phyloP scores from a whole-genome alignment of 2,888 invertebrate species.

The Andrena camellia region DNA sequence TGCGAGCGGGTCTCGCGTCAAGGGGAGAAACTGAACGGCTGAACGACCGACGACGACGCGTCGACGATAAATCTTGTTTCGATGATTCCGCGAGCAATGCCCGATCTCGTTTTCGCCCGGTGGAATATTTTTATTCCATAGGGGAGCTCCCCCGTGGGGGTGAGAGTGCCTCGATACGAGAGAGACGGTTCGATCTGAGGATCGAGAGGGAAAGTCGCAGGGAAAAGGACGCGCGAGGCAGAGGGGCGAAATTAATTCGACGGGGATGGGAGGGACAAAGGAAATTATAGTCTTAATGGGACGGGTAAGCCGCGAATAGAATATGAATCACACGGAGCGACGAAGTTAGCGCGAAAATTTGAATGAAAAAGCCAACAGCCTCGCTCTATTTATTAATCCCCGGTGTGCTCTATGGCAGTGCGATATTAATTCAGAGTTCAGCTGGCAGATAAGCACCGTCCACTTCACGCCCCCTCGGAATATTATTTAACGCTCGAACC shows the following conservation, averaged over 20 bases:
- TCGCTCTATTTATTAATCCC: conserved; percentile 47
- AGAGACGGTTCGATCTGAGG: not conserved
- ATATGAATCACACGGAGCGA: conserved; percentile 15
- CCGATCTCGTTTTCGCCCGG: not conserved
- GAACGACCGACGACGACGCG: not conserved
- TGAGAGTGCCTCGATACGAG: not conserved
- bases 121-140: not conserved
- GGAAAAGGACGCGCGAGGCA: not conserved
- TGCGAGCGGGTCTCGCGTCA: conserved; percentile 4
- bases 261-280: not conserved
- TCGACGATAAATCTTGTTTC: conserved; percentile 24
- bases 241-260: conserved; percentile 7
- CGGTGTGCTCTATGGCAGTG: not conserved
- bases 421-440: conserved; percentile 44
- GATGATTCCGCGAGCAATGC: conserved; percentile 14
- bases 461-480: conserved; percentile 17
- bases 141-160: not conserved
- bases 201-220: conserved; percentile 11
- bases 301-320: conserved; percentile 20
- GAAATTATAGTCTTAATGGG: conserved; percentile 33
- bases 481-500: conserved; percentile 32
- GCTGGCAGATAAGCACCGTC: conserved; percentile 28
- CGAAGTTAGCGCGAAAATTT: conserved; percentile 30
- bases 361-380: conserved; percentile 28
- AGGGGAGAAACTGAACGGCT: not conserved